These are phyloP conservation scores for Drosophila arizonae DNA, from an alignment of 1,140 invertebrate genomes.

Conservation along the genomic window DNA sequence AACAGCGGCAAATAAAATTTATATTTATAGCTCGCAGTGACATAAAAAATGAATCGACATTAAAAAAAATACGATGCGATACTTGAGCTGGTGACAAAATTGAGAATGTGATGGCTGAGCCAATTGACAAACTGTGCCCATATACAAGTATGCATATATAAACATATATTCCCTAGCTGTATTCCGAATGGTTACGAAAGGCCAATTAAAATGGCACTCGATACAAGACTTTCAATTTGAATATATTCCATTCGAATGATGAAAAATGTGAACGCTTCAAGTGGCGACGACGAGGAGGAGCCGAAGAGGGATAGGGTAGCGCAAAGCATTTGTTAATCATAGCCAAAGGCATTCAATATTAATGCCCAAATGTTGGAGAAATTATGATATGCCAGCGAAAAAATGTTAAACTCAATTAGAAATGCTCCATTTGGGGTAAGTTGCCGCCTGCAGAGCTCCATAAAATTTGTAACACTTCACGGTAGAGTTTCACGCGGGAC, in stretches of 20 bases:
- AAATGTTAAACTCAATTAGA: constrained; percentile 52
- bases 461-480: constrained; percentile 76
- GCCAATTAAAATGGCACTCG: constrained; percentile 36
- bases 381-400: constrained; percentile 39
- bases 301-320: not conserved
- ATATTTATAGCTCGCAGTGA: constrained; percentile 65
- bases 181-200: constrained; percentile 21
- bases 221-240: constrained; percentile 37
- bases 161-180: constrained; percentile 17
- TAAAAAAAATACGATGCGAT: constrained; percentile 21
- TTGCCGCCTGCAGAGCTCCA: constrained; percentile 21
- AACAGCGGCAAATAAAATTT: constrained; percentile 59
- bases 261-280: constrained; percentile 52
- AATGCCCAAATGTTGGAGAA: constrained; percentile 42
- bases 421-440: constrained; percentile 24
- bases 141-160: not conserved
- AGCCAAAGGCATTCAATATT: constrained; percentile 56
- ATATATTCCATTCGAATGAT: constrained; percentile 62
- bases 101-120: constrained; percentile 32
- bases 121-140: constrained; percentile 45
- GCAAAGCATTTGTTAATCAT: constrained; percentile 59
- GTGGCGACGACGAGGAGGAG: not conserved
- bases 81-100: constrained; percentile 30
- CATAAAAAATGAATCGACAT: constrained; percentile 60
- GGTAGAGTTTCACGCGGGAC: constrained; percentile 28